These are phyloP conservation scores for Leucosticte australis DNA, from an alignment of 2,113 vertebrate genomes.

Conservation along the genomic window DNA sequence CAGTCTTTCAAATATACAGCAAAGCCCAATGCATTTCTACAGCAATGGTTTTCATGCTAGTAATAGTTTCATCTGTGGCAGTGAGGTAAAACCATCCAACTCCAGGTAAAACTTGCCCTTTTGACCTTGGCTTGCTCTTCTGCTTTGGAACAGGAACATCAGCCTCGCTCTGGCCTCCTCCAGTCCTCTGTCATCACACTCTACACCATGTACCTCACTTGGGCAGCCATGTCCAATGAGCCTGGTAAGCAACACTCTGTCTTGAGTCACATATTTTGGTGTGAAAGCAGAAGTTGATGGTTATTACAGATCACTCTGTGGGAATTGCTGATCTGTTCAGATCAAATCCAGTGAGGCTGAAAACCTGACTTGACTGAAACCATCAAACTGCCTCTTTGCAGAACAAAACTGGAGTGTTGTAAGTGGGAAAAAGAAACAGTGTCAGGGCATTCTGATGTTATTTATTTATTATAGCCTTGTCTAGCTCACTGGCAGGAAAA, in stretches of 20 bases:
- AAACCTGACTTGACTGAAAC: background rate
- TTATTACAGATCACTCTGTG: background rate
- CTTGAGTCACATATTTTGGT: background rate
- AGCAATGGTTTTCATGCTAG: background rate
- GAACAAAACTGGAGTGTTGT: background rate
- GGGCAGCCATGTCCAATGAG: conserved; percentile 94
- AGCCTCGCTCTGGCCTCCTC: conserved; percentile 88
- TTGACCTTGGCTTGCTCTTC: background rate
- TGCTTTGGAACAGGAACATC: conserved; percentile 78
- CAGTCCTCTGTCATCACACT: conserved; percentile 93
- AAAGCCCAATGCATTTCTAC: background rate
- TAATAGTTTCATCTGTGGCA: background rate
- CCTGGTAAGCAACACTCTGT: conserved; percentile 79
- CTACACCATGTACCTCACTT: conserved; percentile 93
- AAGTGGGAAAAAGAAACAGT: background rate
- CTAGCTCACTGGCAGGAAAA: background rate
- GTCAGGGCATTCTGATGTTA: background rate
- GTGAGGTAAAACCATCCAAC: background rate
- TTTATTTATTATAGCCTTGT: background rate
- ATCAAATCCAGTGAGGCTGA: background rate
- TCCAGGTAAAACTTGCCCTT: background rate
- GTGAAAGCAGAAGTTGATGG: background rate
- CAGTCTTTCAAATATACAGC: background rate
- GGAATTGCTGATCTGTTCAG: background rate
- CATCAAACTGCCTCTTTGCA: background rate